Base-by-base conservation (phyloP, 2,888 invertebrate species). In the Platerodrilus igneus region DNA sequence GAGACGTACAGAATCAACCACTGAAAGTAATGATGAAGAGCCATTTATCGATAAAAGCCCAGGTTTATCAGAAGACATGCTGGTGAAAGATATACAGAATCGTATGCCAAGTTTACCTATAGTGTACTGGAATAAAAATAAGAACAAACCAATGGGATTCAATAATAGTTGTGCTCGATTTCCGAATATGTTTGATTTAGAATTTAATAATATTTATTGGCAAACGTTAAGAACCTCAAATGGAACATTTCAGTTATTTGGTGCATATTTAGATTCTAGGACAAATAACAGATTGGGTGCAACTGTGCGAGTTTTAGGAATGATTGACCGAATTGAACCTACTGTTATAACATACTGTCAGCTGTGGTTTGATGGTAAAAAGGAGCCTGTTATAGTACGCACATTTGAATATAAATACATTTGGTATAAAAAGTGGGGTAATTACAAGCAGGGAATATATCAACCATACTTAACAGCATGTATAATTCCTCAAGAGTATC, bases 161-260 rank as follows among this genome's bases (percentile, higher is more conserved):
- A 84, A 83, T 66, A 78, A 78, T 54, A 80, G 80, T 42, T 90
- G 90, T 69, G 86, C 88, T 41, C 81, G 83, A 51, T 89, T 88
- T 65, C 93, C 93, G 1, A 86, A 83, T 41, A 82, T 92, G 52
- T 91, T 86, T 68, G 93, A 93, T 59, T 72, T 93, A 47, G 88
- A 93, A 65, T 93, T 90, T 71, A 91, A 91, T 70, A 93, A 93
- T 64, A 79, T 89, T 36, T 92, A 92, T 67, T 93, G 93, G 93
- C 93, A 93, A 70, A 86, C 85, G 30, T 63, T 91, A 62, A 78
- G 78, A 52, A 81, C 87, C 4, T 76, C 78, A 21, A 86, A 90
- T 57, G 90, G 91, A n/a, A 88, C 89, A 2, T 92, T 92, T 62
- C 89, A 91, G 64, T 69, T 93, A 13, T 92, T 84, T 66, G 91